A percentile compares a stretch with the other conserved stretches of the same genome.
Conservation (phyloP, 2,888 invertebrate genomes). For the Camponotus fellah region DNA sequence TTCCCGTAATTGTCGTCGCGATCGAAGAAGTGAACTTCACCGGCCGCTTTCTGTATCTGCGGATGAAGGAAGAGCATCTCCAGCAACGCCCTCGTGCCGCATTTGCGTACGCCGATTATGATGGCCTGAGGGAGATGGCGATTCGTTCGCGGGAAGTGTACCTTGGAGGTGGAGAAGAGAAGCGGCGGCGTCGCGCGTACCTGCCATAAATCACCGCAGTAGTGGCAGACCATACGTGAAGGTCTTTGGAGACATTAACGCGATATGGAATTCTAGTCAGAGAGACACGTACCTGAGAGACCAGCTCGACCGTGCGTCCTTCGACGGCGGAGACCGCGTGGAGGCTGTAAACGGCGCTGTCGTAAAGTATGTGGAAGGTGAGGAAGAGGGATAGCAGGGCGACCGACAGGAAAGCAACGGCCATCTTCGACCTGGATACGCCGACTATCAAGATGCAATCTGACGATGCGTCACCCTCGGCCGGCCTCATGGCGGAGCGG, state of each 20-base stretch:
- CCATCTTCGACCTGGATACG: constrained; percentile 94
- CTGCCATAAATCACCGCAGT: constrained; percentile 82
- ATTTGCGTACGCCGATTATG: constrained; percentile 98
- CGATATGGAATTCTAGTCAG: not conserved
- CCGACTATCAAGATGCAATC: constrained; percentile 95
- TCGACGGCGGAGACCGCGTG: constrained; percentile 87
- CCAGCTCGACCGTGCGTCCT: constrained; percentile 78
- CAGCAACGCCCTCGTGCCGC: constrained; percentile 97
- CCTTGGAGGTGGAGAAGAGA: constrained; percentile 84
- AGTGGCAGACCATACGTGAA: not conserved
- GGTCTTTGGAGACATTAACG: not conserved
- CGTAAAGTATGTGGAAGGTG: constrained; percentile 94
- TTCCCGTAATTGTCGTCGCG: constrained; percentile 96
- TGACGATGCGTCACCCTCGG: constrained; percentile 92
- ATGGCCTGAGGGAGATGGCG: constrained; percentile 92
- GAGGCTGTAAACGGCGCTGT: constrained; percentile 94
- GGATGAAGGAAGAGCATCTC: constrained; percentile 99
- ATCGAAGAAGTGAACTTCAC: constrained; percentile 99
- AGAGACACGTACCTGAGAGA: constrained; percentile 83
- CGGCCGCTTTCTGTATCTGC: constrained; percentile 96
- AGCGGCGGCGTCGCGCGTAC: constrained; percentile 86
- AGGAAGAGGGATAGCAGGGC: constrained; percentile 93
- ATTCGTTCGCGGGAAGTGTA: constrained; percentile 89
- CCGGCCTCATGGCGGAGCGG: constrained; percentile 93
- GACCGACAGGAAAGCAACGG: constrained; percentile 92